Base-by-base conservation (phyloP, 1,140 invertebrate species). In the Charaxes varanes region DNA sequence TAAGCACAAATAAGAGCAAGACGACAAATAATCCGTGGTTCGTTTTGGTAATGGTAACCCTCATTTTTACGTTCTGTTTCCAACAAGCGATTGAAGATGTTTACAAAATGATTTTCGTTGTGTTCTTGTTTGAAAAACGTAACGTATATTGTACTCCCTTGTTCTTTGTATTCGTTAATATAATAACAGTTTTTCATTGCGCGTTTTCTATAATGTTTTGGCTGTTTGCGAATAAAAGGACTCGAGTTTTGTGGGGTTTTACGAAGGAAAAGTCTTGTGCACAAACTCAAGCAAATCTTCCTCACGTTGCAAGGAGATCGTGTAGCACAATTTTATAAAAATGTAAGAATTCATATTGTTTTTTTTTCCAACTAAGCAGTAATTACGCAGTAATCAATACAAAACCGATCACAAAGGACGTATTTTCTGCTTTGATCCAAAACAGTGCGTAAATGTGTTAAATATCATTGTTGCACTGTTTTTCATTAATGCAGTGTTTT, bases 151-250 rank as follows among this genome's bases (percentile, higher is more conserved):
- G n/a, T n/a, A 35, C 44, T 1, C 40, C 54, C 0, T 17, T 56
- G 8, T 24, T 54, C n/a, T 44, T 76, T 14, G 53, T 58, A 6
- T 24, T 57, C 8, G 42, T 54, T 27, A 70, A 67, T 47, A 64
- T 72, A 17, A 17, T 62, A 0, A 37, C 55, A 2, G 47, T 72
- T 6, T 82, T 70, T 31, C 67, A 79, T 27, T 82, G 74, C 42
- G 62, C 69, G 2, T 51, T 63, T 44, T 66, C 72, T n/a, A 74
- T 72, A 35, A 38, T 66, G 5, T 82, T 82, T 48, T 82, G 78
- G 78, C 47, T 82, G n/a, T 72, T 79, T 26, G 74, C 69, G 4
- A 82, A 82, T 33, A 53, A 50, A 6, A 66, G 60, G n/a, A 79
- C 78, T 0, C 56, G 73, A 38, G 48, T 58, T 36, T 27, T 76